Evolutionary conservation across 2,888 invertebrate species (phyloP).

Genomic region (Zonitis immaculata): DNA sequence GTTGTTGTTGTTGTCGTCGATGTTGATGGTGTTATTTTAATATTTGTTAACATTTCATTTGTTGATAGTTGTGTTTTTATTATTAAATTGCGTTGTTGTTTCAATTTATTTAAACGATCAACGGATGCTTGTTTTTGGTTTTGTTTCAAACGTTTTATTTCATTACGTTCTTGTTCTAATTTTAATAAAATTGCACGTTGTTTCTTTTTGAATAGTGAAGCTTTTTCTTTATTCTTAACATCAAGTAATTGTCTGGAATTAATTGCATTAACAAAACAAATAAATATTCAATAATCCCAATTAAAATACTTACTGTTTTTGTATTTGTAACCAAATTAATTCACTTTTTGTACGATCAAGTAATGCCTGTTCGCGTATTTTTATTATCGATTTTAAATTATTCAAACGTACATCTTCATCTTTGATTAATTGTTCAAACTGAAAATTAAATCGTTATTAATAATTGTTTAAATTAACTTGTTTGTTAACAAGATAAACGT

Average conservation of each 20-base stretch:
- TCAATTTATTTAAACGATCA: conserved; percentile 52
- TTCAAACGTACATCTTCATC: conserved; percentile 64
- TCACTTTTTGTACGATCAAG: conserved; percentile 63
- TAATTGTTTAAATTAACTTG: neutral
- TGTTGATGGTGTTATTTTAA: conserved; percentile 47
- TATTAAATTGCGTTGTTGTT: conserved; percentile 53
- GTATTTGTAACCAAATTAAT: conserved; percentile 61
- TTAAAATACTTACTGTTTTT: conserved; percentile 53
- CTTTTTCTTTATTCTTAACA: conserved; percentile 54
- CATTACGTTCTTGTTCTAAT: conserved; percentile 63
- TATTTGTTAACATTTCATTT: conserved; percentile 50
- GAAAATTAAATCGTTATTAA: conserved; percentile 18
- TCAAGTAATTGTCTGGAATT: conserved; percentile 51
- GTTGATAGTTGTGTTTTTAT: conserved; percentile 53
- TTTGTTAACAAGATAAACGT: neutral
- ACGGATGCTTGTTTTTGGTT: conserved; percentile 53
- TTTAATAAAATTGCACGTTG: conserved; percentile 62
- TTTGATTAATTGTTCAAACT: conserved; percentile 60
- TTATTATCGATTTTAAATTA: conserved; percentile 60
- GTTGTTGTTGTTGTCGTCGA: conserved; percentile 34
- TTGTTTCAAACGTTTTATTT: conserved; percentile 54
- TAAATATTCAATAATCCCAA: too few species aligned
- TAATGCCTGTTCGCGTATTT: conserved; percentile 62
- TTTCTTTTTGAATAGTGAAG: conserved; percentile 61
- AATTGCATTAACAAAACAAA: too few species aligned